Base-by-base conservation (phyloP, 2,888 invertebrate genomes). In the Ochropleura leucogaster region DNA sequence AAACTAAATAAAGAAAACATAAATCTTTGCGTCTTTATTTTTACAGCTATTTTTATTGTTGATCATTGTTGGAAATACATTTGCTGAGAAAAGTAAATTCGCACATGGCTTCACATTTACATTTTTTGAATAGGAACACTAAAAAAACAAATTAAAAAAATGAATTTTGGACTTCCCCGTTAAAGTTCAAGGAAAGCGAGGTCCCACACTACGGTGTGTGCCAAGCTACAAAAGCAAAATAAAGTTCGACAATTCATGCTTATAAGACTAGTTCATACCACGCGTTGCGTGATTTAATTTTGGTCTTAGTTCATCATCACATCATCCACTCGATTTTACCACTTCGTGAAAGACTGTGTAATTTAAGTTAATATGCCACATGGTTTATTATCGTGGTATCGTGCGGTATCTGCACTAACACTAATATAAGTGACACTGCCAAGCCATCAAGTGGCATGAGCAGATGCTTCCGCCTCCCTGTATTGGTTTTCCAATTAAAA, bases 101-200 rank as follows among this genome's bases (percentile, higher is more conserved):
- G 18, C 8, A 51, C 51, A 51, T 51, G 18, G 2, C 16, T 18
- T 3, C 51, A 49, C 6, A 49, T 7, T 7, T 30, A 30, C 7
- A 40, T 51, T 46, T 77, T 68, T 46, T 0, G 10, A 5, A 3
- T 57, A 9, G 62, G 3, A 57, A 77, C 71, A 44, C 55, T 49
- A 4, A 20, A 20, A 18, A 5, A 42, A 44, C n/a, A 46, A 18
- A 20, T n/a, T 53, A 47, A 14, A 16, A 18, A 8, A 8, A 4
- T 40, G 1, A 18, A 30, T 16, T 18, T 9, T 40, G 72, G 66
- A 51, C 18, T 78, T 77, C 79, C 77, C 72, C 77, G 44, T n/a
- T 9, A 14, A 12, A 14, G 12, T 30, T 30, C 14, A 0, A 0
- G 0, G 0, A 44, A 64, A 4, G 1, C n/a, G 46, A 46, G 5